Percentiles rank a stretch among this genome's conserved stretches.
Conservation (phyloP, 2,797 vertebrate species). For the Erpetoichthys calabaricus region DNA sequence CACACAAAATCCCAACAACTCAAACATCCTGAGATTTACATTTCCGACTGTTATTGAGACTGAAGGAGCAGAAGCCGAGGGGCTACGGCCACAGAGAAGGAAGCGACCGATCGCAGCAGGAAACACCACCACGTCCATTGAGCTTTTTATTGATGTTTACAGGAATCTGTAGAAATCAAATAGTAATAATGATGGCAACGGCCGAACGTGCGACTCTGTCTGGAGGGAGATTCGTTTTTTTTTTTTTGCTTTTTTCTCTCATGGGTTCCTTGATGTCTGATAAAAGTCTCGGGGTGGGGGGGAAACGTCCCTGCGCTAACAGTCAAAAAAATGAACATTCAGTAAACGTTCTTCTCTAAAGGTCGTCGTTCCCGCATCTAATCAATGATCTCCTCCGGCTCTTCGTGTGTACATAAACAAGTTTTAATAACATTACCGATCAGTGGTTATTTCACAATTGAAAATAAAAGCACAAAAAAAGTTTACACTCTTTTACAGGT, state of each 20-base stretch:
- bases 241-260: conserved; percentile 52
- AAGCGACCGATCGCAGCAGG: conserved; percentile 68
- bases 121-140: conserved; percentile 69
- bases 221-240: conserved; percentile 55
- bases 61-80: conserved; percentile 48
- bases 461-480: conserved; percentile 86
- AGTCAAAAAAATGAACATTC: conserved; percentile 82
- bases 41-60: conserved; percentile 22
- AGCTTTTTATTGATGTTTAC: conserved; percentile 83
- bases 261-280: conserved; percentile 78
- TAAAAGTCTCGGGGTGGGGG: conserved; percentile 35
- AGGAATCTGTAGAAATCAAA: conserved; percentile 73
- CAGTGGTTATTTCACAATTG: conserved; percentile 98
- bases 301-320: conserved; percentile 71
- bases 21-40: conserved; percentile 17
- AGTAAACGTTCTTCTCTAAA: conserved; percentile 96
- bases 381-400: conserved; percentile 81
- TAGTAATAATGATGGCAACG: conserved; percentile 70
- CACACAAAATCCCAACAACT: conserved; percentile 12
- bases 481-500: conserved; percentile 98
- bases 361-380: conserved; percentile 89
- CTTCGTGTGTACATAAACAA: conserved; percentile 84
- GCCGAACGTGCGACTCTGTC: conserved; percentile 63
- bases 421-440: conserved; percentile 93
- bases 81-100: conserved; percentile 42